Conservation (phyloP, 2,888 invertebrate species). For the Trichacis sp. region DNA sequence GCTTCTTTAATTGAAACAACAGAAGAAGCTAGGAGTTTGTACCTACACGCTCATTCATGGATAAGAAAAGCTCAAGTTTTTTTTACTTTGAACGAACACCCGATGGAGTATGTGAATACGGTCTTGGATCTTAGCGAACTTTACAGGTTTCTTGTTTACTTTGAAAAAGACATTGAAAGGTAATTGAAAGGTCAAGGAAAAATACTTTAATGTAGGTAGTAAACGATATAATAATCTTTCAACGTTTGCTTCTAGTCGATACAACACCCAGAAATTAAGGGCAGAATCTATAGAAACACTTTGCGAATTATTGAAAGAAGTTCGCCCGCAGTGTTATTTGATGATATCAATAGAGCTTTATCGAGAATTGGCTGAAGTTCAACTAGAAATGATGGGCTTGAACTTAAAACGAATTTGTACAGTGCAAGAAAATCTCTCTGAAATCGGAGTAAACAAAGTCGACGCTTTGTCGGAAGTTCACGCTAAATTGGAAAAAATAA, state of each 20-base stretch:
- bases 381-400: constrained; percentile 75
- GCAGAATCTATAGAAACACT: constrained; percentile 74
- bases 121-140: constrained; percentile 75
- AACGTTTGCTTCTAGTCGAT: constrained; percentile 59
- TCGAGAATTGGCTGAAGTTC: constrained; percentile 74
- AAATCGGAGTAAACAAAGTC: constrained; percentile 34
- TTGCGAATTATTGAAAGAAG: constrained; percentile 72
- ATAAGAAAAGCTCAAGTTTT: constrained; percentile 73
- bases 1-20: constrained; percentile 60
- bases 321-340: constrained; percentile 72
- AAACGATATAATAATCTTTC: neutral
- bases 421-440: constrained; percentile 30
- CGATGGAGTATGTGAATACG: constrained; percentile 74
- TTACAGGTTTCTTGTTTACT: constrained; percentile 78
- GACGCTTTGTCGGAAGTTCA: constrained; percentile 41
- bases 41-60: constrained; percentile 74
- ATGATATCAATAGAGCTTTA: constrained; percentile 67
- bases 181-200: constrained; percentile 3
- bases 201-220: no score
- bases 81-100: constrained; percentile 73
- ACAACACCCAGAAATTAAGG: constrained; percentile 73
- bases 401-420: constrained; percentile 72
- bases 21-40: constrained; percentile 72
- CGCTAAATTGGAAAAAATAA: constrained; percentile 40
- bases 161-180: constrained; percentile 77